These are phyloP conservation scores for Ephialtes manifestator DNA, from an alignment of 2,888 invertebrate genomes.

Conservation along the genomic window DNA sequence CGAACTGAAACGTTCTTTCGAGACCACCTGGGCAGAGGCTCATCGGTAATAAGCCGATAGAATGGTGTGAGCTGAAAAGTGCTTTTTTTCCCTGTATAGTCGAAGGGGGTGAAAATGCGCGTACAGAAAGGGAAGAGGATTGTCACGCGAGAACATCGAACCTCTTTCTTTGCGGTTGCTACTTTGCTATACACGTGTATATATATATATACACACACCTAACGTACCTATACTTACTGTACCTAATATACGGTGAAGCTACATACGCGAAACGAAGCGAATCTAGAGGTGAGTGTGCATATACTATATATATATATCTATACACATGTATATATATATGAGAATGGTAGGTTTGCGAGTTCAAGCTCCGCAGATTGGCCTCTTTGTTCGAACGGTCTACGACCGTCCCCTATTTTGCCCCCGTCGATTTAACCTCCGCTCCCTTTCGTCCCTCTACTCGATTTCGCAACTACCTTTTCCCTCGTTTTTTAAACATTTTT, in stretches of 20 bases:
- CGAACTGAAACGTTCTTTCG: background rate
- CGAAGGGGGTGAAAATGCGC: constrained; percentile 26
- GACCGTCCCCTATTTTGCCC: constrained; percentile 23
- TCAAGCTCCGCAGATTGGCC: constrained; percentile 73
- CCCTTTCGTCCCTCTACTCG: constrained; percentile 39
- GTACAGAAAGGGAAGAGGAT: constrained; percentile 1
- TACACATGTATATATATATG: too few relatives aligned
- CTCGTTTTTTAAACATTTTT: constrained; percentile 15
- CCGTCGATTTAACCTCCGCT: constrained; percentile 34
- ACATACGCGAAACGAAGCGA: constrained; percentile 71
- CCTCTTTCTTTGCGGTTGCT: constrained; percentile 22
- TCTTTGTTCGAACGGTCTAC: constrained; percentile 73
- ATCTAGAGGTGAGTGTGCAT: constrained; percentile 26
- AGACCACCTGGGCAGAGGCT: background rate
- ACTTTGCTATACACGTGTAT: background rate
- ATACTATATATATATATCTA: background rate
- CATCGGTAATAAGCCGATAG: constrained; percentile 23
- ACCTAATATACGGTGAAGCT: background rate
- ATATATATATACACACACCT: too few relatives aligned
- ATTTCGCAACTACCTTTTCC: constrained; percentile 37
- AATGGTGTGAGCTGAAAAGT: constrained; percentile 10
- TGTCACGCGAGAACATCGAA: constrained; percentile 33
- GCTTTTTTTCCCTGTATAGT: background rate
- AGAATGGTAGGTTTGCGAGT: constrained; percentile 52
- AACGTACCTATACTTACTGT: too few relatives aligned